Evolutionary conservation across 2,113 vertebrate genomes (phyloP), one percentile per base, ranked within the genome.

Genomic region (Oreochromis aureus): DNA sequence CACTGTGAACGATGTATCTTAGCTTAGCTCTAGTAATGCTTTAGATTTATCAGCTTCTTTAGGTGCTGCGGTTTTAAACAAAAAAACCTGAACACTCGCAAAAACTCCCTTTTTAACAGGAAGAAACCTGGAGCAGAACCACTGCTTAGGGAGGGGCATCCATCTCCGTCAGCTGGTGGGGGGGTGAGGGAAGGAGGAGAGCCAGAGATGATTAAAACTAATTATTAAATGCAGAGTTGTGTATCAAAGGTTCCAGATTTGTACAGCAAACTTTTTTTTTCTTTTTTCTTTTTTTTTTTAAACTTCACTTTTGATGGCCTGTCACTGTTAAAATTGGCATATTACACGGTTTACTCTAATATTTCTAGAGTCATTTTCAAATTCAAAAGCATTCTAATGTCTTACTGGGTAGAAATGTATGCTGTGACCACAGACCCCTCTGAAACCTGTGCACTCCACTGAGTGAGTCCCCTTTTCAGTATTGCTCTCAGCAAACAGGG

Each of bases 71-170:
- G 15, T 48, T 63, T 6, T 63, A 34, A 63, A 63, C 41, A 48
- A 30, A 16, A 19, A 4, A 16, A 46, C 16, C 59, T 34, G 39
- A 44, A 46, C 22, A 46, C 27, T 27, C 0, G 0, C 18, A 66
- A n/a, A 39, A 66, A 39, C 1, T 9, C 56, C 10, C 18, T 39
- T 39, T 66, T 66, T 66, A 39, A 66, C 61, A 1, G 61, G 61
- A 66, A 66, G 61, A 22, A 39, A 22, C 61, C 2, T 22, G 19
- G 10, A 22, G 61, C 10, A 39, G 34, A 66, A 39, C 61, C 61
- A 66, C 61, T 39, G 61, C 34, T 66, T 19, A 39, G 61, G 61
- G 34, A 22, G 18, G 19, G 61, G 10, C 36, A 36, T 36, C 32
- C 32, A 36, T 66, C 32, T 66, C 32, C 0, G 6, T 66, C 19